These are phyloP conservation scores for Meghimatium bilineatum DNA, from an alignment of 2,888 invertebrate genomes.

Conservation along the genomic window DNA sequence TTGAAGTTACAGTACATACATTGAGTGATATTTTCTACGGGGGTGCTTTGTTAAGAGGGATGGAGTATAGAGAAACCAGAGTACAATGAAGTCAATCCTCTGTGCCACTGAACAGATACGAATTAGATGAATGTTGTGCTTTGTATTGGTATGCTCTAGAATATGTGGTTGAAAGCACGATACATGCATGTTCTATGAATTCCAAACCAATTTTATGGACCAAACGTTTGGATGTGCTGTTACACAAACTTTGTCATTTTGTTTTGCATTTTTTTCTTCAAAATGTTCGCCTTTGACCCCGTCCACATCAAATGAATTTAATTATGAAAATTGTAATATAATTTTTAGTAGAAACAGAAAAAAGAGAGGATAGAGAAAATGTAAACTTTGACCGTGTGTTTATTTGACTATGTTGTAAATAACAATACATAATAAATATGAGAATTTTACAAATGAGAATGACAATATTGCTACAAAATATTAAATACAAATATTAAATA, in stretches of 20 bases:
- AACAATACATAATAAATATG: no score
- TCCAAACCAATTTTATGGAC: conserved; percentile 27
- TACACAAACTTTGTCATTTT: background rate
- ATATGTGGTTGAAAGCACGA: background rate
- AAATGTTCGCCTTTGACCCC: no score
- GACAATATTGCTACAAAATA: no score
- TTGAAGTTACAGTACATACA: no score
- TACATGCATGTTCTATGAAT: background rate
- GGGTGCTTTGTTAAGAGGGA: no score
- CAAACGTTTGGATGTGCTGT: conserved; percentile 9
- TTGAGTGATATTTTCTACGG: no score
- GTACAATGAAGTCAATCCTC: no score
- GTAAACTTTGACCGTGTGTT: background rate
- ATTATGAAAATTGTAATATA: background rate
- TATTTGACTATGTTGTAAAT: background rate
- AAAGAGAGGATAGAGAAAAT: background rate
- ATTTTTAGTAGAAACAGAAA: background rate
- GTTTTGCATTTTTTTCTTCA: background rate
- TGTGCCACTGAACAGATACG: no score
- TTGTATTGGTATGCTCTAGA: background rate
- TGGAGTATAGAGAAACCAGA: no score
- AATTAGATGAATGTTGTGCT: background rate
- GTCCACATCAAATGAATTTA: background rate
- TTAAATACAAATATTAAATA: no score
- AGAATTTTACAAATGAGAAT: no score